Base-by-base conservation (phyloP, 1,140 invertebrate species). In the Drosophila melanica region DNA sequence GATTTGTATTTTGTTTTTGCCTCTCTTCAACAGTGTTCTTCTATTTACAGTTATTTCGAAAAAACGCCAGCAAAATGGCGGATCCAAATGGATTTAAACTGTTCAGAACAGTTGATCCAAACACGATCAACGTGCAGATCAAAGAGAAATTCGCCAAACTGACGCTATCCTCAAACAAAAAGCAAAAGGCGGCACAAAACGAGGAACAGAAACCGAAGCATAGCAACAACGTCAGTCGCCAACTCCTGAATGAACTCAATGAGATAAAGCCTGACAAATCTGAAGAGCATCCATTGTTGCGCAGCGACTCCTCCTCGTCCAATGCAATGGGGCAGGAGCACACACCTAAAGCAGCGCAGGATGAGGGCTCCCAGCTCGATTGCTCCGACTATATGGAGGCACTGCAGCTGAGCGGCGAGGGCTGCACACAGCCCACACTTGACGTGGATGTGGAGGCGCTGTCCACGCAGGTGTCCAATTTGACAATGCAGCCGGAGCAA, bases 61-160 rank as follows among this genome's bases (percentile, higher is more conserved):
- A 54, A 3, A 35, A 55, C 55, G 42, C 35, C 42, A 41, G 10
- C 70, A 66, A 79, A 63, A 79, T 82, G 79, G 70, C 78, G 59
- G 76, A 89, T 57, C 37, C 75, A 11, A 63, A 27, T 35, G 59
- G 14, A 51, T 91, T 89, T 30, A 89, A 82, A 60, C 64, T 91
- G 3, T 86, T 91, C 55, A 67, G 72, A 23, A 65, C 74, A n/a
- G 70, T 91, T 18, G 90, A 91, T 77, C 90, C 90, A 2, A 76
- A 51, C 47, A 73, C 81, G 66, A 73, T 90, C 18, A 91, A 86
- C 63, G 81, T 90, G n/a, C 75, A 81, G 1, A 69, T 91, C 6
- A 91, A 75, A 48, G 71, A 91, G 12, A 90, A 85, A 74, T 91
- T 91, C 33, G 68, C 87, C 3, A 91, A 91, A 64, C 60, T 91